Percentiles rank a stretch among this genome's conserved stretches.
These are phyloP conservation scores for Actenoides lindsayi DNA, from an alignment of 2,113 vertebrate genomes.

Conservation along the genomic window DNA sequence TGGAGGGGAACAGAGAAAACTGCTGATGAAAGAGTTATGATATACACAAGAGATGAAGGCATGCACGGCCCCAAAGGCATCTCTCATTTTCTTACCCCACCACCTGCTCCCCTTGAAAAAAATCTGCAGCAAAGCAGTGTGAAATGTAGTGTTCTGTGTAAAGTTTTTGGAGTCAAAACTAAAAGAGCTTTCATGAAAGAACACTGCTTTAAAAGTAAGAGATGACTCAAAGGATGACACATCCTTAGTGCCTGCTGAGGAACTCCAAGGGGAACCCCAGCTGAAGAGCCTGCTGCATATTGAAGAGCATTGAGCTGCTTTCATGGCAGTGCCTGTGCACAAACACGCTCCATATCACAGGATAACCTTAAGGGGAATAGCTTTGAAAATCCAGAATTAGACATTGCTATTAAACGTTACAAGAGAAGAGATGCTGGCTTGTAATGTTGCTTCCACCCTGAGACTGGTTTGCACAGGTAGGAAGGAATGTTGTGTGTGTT, in stretches of 20 bases:
- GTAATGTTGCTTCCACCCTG: not conserved
- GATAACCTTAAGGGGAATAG: not conserved
- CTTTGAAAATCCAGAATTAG: conserved; percentile 57
- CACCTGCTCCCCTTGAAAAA: not conserved
- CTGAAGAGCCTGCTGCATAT: not conserved
- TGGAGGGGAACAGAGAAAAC: not conserved
- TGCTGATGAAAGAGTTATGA: not conserved
- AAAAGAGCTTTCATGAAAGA: conserved; percentile 10
- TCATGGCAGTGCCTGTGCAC: rapidly evolving
- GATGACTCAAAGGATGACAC: conserved; percentile 21
- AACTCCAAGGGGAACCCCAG: conserved; percentile 11
- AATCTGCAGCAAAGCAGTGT: not conserved
- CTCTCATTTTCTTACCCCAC: not conserved
- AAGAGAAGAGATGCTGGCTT: conserved; percentile 34
- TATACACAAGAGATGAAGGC: not conserved
- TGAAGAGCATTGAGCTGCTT: not conserved
- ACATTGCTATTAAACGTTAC: not conserved
- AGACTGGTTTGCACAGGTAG: not conserved
- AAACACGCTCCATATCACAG: conserved; percentile 53
- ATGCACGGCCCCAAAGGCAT: not conserved
- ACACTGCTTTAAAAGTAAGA: conserved; percentile 26
- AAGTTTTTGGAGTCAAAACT: not conserved
- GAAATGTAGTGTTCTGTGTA: not conserved
- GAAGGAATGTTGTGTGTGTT: not conserved
- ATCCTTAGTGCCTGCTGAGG: not conserved